Conservation (phyloP, 2,888 invertebrate species). For the Strigamia crassipes region DNA sequence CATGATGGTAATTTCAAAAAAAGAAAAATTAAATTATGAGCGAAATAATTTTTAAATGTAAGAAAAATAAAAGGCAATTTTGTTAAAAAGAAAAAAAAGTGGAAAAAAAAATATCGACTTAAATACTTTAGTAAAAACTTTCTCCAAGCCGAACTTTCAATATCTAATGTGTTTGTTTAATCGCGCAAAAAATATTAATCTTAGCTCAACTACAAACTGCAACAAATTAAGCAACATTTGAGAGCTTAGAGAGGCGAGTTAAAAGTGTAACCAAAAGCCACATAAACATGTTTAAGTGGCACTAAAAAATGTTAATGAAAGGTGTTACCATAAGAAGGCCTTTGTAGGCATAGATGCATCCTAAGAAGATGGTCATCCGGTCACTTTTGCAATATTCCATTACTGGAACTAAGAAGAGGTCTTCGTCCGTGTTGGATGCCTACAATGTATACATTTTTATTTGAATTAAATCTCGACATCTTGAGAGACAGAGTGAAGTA, state of each 20-base stretch:
- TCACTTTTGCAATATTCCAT: constrained; percentile 96
- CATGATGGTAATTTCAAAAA: background rate
- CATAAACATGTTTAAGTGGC: background rate
- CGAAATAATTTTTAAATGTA: background rate
- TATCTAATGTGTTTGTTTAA: background rate
- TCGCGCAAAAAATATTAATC: background rate
- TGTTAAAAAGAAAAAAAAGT: background rate
- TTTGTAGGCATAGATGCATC: constrained; percentile 96
- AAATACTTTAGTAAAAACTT: background rate
- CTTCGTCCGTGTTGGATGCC: constrained; percentile 89
- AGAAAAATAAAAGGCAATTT: background rate
- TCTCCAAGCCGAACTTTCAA: background rate
- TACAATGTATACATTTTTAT: too few relatives aligned
- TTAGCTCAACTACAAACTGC: background rate
- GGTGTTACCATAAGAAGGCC: constrained; percentile 87
- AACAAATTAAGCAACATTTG: background rate
- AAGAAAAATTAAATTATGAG: background rate
- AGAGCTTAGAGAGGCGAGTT: background rate
- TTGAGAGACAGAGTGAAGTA: too few relatives aligned
- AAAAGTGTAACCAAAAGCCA: background rate
- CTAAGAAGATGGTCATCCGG: constrained; percentile 93
- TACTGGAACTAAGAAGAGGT: constrained; percentile 83
- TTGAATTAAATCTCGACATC: constrained; percentile 54
- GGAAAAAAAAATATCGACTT: background rate
- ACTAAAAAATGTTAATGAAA: background rate